Evolutionary conservation across 2,888 invertebrate species (phyloP).

Genomic region (Nomada fucata): DNA sequence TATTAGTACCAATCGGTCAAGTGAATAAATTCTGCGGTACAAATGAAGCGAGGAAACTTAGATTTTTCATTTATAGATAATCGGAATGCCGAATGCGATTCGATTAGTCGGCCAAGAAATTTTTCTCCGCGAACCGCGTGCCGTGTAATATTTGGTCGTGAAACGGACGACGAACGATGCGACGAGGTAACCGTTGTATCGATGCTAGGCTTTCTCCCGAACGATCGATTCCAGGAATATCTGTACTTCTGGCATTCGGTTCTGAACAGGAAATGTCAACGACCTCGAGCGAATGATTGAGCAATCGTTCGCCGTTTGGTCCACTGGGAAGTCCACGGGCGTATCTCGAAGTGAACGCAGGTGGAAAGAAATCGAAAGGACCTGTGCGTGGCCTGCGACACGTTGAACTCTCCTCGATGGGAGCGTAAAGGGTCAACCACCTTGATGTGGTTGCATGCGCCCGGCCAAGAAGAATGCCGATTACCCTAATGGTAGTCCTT

Average conservation of each 20-base stretch:
- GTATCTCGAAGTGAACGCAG: slow-evolving; percentile 33
- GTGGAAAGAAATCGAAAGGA: slow-evolving; percentile 66
- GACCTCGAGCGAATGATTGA: slow-evolving; percentile 42
- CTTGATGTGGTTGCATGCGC: slow-evolving; percentile 60
- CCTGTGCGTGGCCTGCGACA: slow-evolving; percentile 37
- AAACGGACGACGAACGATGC: slow-evolving; percentile 48
- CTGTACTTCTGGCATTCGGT: slow-evolving; percentile 1
- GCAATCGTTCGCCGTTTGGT: slow-evolving; percentile 43
- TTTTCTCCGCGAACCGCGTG: no score
- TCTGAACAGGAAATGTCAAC: slow-evolving; percentile 42
- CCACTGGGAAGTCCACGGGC: not conserved
- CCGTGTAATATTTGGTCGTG: not conserved
- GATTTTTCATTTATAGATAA: not conserved
- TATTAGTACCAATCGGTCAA: no score
- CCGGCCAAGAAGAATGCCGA: slow-evolving; percentile 66
- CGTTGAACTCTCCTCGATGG: slow-evolving; percentile 39
- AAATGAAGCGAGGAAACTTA: not conserved
- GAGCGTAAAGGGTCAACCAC: slow-evolving; percentile 63
- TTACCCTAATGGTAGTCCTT: slow-evolving; percentile 68
- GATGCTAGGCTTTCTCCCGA: slow-evolving; percentile 45
- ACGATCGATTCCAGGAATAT: slow-evolving; percentile 52
- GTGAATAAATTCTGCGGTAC: not conserved
- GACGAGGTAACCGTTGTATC: slow-evolving; percentile 58
- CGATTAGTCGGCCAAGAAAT: not conserved
- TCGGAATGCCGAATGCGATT: not conserved